phyloP scores from a whole-genome alignment of 2,113 vertebrate species.

The Corythornis cristatus region DNA sequence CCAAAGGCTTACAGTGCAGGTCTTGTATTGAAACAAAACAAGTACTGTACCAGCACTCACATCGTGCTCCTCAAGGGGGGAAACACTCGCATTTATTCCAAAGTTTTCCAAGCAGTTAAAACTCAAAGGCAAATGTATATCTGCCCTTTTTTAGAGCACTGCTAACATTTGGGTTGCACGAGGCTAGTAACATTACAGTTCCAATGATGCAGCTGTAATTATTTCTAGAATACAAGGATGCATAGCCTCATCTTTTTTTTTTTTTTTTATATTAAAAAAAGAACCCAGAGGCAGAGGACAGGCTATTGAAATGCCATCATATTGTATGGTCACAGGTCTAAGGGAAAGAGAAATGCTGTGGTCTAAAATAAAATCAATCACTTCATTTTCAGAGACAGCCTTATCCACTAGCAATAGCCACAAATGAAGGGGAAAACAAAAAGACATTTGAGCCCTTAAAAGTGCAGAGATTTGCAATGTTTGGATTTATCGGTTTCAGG shows the following conservation, averaged over 20 bases:
- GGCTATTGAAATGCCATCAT: constrained; percentile 27
- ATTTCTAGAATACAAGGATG: constrained; percentile 7
- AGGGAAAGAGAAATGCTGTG: constrained; percentile 32
- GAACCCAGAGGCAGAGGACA: constrained; percentile 27
- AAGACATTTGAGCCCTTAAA: background rate
- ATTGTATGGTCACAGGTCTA: constrained; percentile 30
- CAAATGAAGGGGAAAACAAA: background rate
- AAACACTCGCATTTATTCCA: constrained; percentile 59
- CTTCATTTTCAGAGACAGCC: background rate
- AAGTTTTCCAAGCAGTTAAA: constrained; percentile 71
- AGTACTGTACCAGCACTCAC: constrained; percentile 72
- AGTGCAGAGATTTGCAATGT: background rate
- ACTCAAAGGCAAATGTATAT: constrained; percentile 51
- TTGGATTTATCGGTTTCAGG: background rate
- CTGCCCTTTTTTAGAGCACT: constrained; percentile 43
- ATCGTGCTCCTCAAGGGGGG: constrained; percentile 42
- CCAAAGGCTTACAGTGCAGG: constrained; percentile 74
- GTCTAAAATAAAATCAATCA: constrained; percentile 42
- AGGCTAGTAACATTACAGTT: background rate
- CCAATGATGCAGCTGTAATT: background rate
- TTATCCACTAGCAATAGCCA: background rate
- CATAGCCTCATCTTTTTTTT: background rate
- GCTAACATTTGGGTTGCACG: constrained; percentile 49
- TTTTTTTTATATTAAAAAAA: background rate
- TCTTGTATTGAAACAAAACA: constrained; percentile 80